Base-by-base conservation (phyloP, 92 coral and sea anemone genomes). In the Montipora capitata region DNA sequence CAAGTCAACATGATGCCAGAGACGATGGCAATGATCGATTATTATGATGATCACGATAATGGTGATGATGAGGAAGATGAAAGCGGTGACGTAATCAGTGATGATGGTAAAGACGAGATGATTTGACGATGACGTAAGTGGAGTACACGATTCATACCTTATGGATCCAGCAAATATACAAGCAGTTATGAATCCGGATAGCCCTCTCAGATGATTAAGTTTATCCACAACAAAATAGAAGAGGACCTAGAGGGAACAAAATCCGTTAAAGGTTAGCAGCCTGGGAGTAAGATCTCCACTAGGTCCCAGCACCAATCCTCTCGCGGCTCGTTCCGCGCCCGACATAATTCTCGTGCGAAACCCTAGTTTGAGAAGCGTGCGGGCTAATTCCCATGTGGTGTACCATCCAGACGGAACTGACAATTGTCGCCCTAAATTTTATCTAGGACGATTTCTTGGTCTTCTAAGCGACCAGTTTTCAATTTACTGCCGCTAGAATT, bases 171-270 rank as follows among this genome's bases (percentile, higher is more conserved):
- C 90, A 57, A 94, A 94, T 27, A 94, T 56, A 56, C 93, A 88
- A 49, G 96, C 95, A 3, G 92, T 76, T 20, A 91, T 78, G 10
- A 94, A 87, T 73, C 96, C 96, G 12, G 96, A 88, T 17, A 91
- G 65, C 14, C 96, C 96, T 68, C 65, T 88, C 40, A 79, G 57
- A 63, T 94, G 76, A 8, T 89, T 82, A 17, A 94, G 91, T 72
- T 79, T 85, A 74, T 94, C 93, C 40, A 68, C 61, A n/a, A 91
- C 91, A 81, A 87, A 94, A 76, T 79, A 94, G 40, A 93, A 90
- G 39, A 94, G 76, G n/a, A 94, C 94, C 96, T 94, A 8, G 0
- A 59, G 14, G 43, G 3, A 27, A n/a, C 1, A 9, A 35, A 65
- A 63, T 17, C 63, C 63, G 6, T 48, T 48, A 3, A 10, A 48